phyloP scores from a whole-genome alignment of 2,797 vertebrate genomes.

The Pangasius krempfi region DNA sequence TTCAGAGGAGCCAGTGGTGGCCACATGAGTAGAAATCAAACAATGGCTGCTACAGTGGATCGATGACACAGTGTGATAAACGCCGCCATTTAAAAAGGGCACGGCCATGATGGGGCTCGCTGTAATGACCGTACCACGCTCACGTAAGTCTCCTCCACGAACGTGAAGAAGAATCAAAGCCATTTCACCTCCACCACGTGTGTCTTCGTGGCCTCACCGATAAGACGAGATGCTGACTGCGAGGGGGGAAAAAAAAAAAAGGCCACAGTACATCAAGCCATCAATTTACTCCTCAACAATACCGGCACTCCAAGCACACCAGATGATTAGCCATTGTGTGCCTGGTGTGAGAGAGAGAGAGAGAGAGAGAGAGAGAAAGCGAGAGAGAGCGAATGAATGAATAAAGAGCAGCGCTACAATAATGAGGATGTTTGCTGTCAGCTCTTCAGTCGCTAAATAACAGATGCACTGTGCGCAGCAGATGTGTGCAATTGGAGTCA shows the following conservation, averaged over 20 bases:
- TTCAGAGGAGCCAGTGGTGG: neutral
- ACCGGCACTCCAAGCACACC: conserved; percentile 39
- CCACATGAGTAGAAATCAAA: conserved; percentile 38
- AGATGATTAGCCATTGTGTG: conserved; percentile 51
- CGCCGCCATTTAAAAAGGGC: conserved; percentile 39
- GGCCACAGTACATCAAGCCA: conserved; percentile 39
- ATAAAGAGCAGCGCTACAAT: conserved; percentile 64
- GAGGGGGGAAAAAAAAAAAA: neutral
- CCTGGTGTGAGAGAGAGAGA: conserved; percentile 15
- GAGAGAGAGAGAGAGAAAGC: conserved; percentile 37
- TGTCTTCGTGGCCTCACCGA: neutral
- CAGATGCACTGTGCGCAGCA: conserved; percentile 78
- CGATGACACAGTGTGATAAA: conserved; percentile 54
- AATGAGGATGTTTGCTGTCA: conserved; percentile 80
- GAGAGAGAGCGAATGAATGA: conserved; percentile 65
- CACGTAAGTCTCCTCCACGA: neutral
- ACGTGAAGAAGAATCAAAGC: conserved; percentile 13
- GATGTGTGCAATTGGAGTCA: conserved; percentile 82
- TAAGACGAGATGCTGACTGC: conserved; percentile 1
- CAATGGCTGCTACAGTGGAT: conserved; percentile 37
- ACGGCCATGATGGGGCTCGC: conserved; percentile 25
- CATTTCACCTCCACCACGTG: conserved; percentile 14
- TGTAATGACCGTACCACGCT: conserved; percentile 31
- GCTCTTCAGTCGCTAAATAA: conserved; percentile 74
- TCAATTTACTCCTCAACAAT: conserved; percentile 47